phyloP scores from a whole-genome alignment of 1,140 invertebrate genomes.

The Rhynchophorus ferrugineus region DNA sequence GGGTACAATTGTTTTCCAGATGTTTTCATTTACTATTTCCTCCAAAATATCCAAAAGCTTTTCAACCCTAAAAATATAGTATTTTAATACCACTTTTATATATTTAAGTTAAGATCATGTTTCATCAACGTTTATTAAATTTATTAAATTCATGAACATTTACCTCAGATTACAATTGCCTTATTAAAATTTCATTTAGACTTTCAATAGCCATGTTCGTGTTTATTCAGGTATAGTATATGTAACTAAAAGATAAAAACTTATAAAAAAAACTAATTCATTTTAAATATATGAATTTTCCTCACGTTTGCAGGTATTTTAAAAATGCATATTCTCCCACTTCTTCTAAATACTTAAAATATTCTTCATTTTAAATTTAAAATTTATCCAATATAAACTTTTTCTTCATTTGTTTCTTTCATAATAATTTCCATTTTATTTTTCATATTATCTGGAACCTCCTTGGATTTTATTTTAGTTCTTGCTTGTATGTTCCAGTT shows the following conservation, averaged over 20 bases:
- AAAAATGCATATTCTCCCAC: constrained; percentile 15
- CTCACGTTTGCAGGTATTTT: constrained; percentile 19
- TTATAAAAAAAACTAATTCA: constrained; percentile 4
- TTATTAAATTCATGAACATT: no score
- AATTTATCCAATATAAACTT: no score
- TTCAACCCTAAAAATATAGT: neutral
- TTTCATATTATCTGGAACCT: constrained; percentile 11
- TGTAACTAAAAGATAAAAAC: constrained; percentile 8
- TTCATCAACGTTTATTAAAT: no score
- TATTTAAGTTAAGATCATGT: no score
- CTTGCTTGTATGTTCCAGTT: no score
- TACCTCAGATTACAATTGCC: neutral
- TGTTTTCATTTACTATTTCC: neutral
- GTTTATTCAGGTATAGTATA: constrained; percentile 17
- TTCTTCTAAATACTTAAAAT: neutral
- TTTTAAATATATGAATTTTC: neutral
- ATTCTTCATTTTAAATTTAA: neutral
- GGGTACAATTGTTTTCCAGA: neutral
- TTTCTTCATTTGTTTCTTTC: no score
- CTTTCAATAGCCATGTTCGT: constrained; percentile 20
- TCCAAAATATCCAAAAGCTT: neutral
- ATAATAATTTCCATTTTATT: no score
- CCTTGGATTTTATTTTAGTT: constrained; percentile 7
- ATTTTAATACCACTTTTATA: neutral
- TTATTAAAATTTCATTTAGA: constrained; percentile 3